Conservation (phyloP, 2,888 invertebrate genomes). For the Ferrisia virgata region DNA sequence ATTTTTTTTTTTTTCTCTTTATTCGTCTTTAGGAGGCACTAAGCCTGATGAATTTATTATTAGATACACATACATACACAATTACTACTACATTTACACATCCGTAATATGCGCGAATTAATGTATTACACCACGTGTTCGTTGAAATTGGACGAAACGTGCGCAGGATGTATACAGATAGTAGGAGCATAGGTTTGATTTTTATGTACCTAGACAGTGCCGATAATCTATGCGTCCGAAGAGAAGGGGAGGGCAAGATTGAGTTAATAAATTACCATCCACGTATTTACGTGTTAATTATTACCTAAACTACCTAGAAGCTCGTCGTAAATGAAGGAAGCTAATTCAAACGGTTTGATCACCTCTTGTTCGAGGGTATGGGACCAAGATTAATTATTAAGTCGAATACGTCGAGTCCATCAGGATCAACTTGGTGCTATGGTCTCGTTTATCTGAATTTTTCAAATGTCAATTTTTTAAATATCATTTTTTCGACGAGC, state of each 20-base stretch:
- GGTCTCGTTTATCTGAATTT: background rate
- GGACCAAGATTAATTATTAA: background rate
- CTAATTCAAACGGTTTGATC: background rate
- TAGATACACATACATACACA: background rate
- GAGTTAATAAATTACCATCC: background rate
- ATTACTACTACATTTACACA: background rate
- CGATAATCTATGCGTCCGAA: background rate
- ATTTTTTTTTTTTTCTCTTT: background rate
- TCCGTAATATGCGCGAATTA: background rate
- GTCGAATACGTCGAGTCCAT: background rate
- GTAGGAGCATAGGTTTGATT: background rate
- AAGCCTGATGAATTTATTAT: slow-evolving; percentile 2
- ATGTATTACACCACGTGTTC: too few relatives aligned
- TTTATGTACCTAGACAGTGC: background rate
- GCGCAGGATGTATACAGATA: background rate
- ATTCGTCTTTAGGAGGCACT: background rate
- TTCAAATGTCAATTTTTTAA: background rate
- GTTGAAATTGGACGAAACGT: too few relatives aligned
- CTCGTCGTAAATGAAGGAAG: background rate
- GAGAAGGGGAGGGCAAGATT: background rate
- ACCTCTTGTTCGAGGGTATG: background rate
- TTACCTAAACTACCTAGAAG: too few relatives aligned
- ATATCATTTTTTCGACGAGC: background rate
- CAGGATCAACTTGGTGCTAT: too few relatives aligned
- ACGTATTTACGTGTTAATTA: too few relatives aligned